Conservation (phyloP, 2,113 vertebrate species). For the Phaethornis superciliosus region DNA sequence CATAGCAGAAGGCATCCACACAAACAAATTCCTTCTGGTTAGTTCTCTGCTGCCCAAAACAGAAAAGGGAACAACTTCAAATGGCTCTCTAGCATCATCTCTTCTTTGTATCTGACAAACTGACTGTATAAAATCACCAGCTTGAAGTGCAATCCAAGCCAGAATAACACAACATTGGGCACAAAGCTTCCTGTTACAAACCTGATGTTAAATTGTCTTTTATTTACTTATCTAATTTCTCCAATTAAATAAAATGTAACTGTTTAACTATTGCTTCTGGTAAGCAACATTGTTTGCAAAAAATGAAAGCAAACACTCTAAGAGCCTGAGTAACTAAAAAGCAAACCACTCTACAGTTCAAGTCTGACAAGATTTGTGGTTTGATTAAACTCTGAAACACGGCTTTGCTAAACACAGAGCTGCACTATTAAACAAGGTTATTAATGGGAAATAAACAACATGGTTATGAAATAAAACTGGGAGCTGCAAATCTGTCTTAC, state of each 20-base stretch:
- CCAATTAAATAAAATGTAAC: neutral
- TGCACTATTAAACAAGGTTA: neutral
- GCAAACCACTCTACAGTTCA: neutral
- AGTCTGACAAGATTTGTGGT: neutral
- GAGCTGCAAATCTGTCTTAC: neutral
- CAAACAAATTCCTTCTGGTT: neutral
- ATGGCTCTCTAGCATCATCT: neutral
- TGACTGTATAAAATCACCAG: neutral
- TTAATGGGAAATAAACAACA: neutral
- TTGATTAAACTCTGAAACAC: neutral
- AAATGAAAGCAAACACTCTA: neutral
- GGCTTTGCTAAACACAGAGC: neutral
- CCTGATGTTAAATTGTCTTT: neutral
- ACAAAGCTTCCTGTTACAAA: neutral
- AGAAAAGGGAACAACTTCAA: neutral
- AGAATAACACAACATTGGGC: neutral
- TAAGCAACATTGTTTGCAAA: neutral
- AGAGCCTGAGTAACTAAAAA: neutral
- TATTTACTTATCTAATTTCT: neutral
- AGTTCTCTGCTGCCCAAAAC: neutral
- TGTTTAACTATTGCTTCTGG: neutral
- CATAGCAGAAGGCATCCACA: neutral
- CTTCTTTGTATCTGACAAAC: neutral
- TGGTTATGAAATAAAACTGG: neutral
- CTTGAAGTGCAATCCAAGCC: neutral